Conservation (phyloP, 1,140 invertebrate genomes). For the Leptopilina boulardi region DNA sequence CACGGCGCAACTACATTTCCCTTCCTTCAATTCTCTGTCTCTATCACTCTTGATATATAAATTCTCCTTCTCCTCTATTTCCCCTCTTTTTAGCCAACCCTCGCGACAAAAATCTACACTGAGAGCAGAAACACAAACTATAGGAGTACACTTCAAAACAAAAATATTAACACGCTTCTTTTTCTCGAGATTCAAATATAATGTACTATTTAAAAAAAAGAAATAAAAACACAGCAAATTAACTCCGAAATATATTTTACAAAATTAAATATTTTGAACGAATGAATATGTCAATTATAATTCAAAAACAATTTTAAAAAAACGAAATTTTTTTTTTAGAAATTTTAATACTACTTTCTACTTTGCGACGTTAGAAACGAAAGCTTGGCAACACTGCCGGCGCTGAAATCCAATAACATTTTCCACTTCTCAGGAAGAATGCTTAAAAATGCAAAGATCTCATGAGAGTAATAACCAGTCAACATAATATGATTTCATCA, state of each 20-base stretch:
- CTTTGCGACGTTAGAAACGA: not conserved
- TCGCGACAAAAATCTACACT: not conserved
- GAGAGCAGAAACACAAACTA: not conserved
- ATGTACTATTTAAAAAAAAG: no score
- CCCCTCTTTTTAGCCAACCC: not conserved
- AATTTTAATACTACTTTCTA: constrained; percentile 24
- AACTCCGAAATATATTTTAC: no score
- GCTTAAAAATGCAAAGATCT: constrained; percentile 3
- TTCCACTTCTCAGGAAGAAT: constrained; percentile 35
- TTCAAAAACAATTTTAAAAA: not conserved
- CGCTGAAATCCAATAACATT: constrained; percentile 52
- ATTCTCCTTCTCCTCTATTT: not conserved
- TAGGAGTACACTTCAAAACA: constrained; percentile 10
- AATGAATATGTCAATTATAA: no score
- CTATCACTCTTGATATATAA: not conserved
- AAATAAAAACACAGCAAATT: no score
- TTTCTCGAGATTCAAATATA: not conserved
- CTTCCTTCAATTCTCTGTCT: constrained; percentile 34
- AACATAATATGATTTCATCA: not conserved
- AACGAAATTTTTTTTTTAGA: not conserved
- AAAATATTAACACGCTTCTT: not conserved
- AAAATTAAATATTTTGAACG: no score
- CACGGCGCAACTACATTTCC: constrained; percentile 47
- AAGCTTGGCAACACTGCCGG: constrained; percentile 55
- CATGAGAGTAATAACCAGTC: not conserved